Conservation (phyloP, 2,113 vertebrate species). For the Dipodomys ordii region DNA sequence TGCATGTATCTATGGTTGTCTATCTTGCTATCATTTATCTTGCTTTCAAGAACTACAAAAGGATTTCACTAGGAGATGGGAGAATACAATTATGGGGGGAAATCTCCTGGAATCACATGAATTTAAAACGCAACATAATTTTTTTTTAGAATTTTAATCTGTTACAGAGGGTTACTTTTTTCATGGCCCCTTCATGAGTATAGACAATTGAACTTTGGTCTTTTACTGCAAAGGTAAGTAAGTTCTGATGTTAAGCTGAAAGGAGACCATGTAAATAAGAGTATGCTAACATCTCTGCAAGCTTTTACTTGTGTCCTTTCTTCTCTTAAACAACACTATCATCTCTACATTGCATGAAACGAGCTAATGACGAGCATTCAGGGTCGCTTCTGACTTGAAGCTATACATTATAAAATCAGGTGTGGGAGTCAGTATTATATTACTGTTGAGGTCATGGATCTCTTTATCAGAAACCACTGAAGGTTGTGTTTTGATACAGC, state of each 20-base stretch:
- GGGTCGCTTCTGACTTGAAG: not conserved
- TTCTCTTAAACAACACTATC: not conserved
- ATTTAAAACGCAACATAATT: constrained; percentile 73
- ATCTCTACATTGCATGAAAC: constrained; percentile 3
- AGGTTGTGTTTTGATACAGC: not conserved
- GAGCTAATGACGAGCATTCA: not conserved
- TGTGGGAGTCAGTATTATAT: not conserved
- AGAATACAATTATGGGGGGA: constrained; percentile 67
- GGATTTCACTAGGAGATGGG: constrained; percentile 53
- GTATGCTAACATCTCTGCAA: constrained; percentile 53
- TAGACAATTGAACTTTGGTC: constrained; percentile 67
- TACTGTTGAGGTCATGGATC: not conserved
- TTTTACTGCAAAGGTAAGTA: constrained; percentile 69
- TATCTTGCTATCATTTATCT: constrained; percentile 40
- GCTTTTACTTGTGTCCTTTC: constrained; percentile 8
- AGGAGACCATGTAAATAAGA: constrained; percentile 60
- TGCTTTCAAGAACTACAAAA: constrained; percentile 65
- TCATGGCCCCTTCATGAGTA: constrained; percentile 37
- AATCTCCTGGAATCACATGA: constrained; percentile 74
- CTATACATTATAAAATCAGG: not conserved
- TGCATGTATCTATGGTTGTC: not conserved
- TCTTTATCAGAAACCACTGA: not conserved
- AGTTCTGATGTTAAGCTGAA: constrained; percentile 56
- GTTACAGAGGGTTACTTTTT: constrained; percentile 68
- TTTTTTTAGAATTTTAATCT: constrained; percentile 54